Percentiles rank a stretch among this genome's conserved stretches.
Evolutionary conservation across 2,888 invertebrate genomes (phyloP).

Genomic region (Odontocerum albicorne): DNA sequence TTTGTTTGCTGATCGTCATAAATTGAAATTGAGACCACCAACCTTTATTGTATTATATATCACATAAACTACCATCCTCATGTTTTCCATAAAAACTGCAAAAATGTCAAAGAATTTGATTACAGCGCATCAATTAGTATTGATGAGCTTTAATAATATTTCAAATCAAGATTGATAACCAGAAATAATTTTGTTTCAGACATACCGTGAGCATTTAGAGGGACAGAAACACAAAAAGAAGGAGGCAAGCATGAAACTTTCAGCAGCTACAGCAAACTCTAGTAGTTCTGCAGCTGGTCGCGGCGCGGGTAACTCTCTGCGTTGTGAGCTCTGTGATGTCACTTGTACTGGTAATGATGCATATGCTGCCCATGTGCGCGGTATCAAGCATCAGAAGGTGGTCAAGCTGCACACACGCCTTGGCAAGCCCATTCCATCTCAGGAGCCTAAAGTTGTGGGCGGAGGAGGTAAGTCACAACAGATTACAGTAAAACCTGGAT

Average conservation of each 20-base stretch:
- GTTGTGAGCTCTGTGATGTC: slow-evolving; percentile 97
- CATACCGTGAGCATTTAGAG: slow-evolving; percentile 94
- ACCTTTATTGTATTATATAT: no score
- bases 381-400: slow-evolving; percentile 97
- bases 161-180: no score
- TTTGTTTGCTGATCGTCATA: no score
- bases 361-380: slow-evolving; percentile 96
- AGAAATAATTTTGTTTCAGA: no score
- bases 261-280: slow-evolving; percentile 63
- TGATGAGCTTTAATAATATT: no score
- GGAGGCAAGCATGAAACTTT: slow-evolving; percentile 81
- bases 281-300: slow-evolving; percentile 51
- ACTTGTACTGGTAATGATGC: slow-evolving; percentile 98
- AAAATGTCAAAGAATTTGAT: no score
- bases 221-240: slow-evolving; percentile 99
- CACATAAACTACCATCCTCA: no score
- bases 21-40: no score
- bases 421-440: slow-evolving; percentile 96
- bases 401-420: slow-evolving; percentile 95
- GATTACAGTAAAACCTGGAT: no score
- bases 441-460: slow-evolving; percentile 87
- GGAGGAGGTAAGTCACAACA: no score
- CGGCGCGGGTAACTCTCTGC: slow-evolving; percentile 57
- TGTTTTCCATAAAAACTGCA: no score
- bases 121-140: no score